Conservation (phyloP, 1,140 invertebrate species). For the Oncopodura yosiiana region DNA sequence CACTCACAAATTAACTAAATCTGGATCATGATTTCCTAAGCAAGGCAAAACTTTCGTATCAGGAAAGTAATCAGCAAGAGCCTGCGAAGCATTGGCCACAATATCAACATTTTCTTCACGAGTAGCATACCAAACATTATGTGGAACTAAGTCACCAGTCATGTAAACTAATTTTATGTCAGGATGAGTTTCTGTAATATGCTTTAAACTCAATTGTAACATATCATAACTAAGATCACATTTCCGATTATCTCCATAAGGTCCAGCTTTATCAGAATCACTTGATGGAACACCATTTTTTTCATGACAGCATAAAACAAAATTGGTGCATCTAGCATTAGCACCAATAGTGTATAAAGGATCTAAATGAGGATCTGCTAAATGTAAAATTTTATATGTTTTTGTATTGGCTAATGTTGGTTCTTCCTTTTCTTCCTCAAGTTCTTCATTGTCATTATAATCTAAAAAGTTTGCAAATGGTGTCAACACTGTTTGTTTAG, state of each 20-base stretch:
- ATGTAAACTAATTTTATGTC: conserved; percentile 66
- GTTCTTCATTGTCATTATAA: neutral
- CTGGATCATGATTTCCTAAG: conserved; percentile 81
- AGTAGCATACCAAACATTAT: conserved; percentile 71
- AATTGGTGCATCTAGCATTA: conserved; percentile 54
- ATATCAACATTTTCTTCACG: conserved; percentile 52
- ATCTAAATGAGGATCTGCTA: conserved; percentile 75
- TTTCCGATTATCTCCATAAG: conserved; percentile 62
- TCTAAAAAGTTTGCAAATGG: neutral
- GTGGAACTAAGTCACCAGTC: conserved; percentile 73
- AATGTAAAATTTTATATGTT: conserved; percentile 53
- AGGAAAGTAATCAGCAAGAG: conserved; percentile 52
- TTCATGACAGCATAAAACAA: conserved; percentile 67
- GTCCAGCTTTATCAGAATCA: conserved; percentile 50
- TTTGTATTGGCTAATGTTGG: neutral
- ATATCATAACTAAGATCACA: conserved; percentile 63
- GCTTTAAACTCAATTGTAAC: conserved; percentile 47
- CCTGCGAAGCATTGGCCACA: conserved; percentile 48
- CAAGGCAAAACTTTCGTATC: conserved; percentile 57
- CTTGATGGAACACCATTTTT: conserved; percentile 42
- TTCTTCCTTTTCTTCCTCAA: neutral
- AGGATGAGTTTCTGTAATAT: conserved; percentile 39
- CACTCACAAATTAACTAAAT: conserved; percentile 71
- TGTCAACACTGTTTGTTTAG: neutral
- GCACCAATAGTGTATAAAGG: conserved; percentile 55